Evolutionary conservation across 2,797 vertebrate genomes (phyloP).

Genomic region (Microhierax caerulescens): DNA sequence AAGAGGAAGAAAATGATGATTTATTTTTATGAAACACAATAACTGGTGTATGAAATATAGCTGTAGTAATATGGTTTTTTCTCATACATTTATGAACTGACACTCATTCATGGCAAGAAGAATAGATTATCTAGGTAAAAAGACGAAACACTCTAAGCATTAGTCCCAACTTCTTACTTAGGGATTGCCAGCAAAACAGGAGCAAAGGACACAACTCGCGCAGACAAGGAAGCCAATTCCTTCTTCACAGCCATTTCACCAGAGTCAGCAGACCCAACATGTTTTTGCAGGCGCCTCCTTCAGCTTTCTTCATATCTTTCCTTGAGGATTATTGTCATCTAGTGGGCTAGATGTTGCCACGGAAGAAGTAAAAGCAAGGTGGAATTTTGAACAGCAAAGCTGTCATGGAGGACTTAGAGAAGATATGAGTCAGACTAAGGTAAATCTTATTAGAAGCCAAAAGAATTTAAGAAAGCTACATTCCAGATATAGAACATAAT

Average conservation of each 20-base stretch:
- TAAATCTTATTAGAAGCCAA: background rate
- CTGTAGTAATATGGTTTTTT: background rate
- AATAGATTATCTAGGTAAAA: background rate
- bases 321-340: background rate
- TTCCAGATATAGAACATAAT: background rate
- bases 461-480: background rate
- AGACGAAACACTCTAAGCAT: background rate
- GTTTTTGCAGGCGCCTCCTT: background rate
- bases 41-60: background rate
- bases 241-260: background rate
- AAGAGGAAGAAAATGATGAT: background rate
- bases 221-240: background rate
- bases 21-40: background rate
- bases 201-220: background rate
- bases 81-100: background rate
- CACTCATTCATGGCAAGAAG: background rate
- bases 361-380: background rate
- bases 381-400: background rate
- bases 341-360: background rate
- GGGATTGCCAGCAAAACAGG: background rate
- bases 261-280: background rate
- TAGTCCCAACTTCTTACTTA: background rate
- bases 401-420: background rate
- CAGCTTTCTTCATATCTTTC: background rate
- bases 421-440: background rate